Percentiles rank a stretch among this genome's conserved stretches.
Conservation (phyloP, 2,888 invertebrate genomes). For the Chromoteleia sp. region DNA sequence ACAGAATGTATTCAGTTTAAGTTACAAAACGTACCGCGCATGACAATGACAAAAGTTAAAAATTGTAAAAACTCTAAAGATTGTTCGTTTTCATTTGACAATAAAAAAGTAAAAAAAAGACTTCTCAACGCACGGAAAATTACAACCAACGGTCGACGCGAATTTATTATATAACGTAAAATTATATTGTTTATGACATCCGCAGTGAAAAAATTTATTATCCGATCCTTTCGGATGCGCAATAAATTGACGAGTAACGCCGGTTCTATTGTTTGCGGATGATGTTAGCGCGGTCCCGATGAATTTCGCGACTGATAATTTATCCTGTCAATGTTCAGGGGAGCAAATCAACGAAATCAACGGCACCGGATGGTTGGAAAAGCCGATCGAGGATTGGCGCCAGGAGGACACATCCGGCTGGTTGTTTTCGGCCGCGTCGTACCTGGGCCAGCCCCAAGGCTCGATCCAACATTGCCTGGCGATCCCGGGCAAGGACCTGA, state of each 20-base stretch:
- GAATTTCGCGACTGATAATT: slow-evolving; percentile 38
- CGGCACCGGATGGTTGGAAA: slow-evolving; percentile 86
- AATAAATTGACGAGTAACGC: slow-evolving; percentile 5
- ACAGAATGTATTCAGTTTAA: too few species aligned
- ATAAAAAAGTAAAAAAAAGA: slow-evolving; percentile 6
- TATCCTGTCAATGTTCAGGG: slow-evolving; percentile 70
- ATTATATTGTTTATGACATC: slow-evolving; percentile 59
- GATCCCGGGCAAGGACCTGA: slow-evolving; percentile 79
- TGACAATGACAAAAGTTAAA: too few species aligned
- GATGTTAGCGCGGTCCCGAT: slow-evolving; percentile 9
- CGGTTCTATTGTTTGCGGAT: slow-evolving; percentile 17
- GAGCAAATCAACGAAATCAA: slow-evolving; percentile 77
- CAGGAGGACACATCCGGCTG: slow-evolving; percentile 87
- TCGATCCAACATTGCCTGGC: slow-evolving; percentile 80
- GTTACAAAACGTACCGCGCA: too few species aligned
- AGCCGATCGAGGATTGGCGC: slow-evolving; percentile 86
- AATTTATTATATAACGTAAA: slow-evolving; percentile 57
- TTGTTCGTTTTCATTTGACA: slow-evolving; percentile 12
- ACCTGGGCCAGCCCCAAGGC: slow-evolving; percentile 78
- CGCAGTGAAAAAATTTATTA: slow-evolving; percentile 35
- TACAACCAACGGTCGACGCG: slow-evolving; percentile 15
- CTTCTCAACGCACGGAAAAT: slow-evolving; percentile 30
- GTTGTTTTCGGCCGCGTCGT: slow-evolving; percentile 82
- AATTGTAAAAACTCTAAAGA: neutral
- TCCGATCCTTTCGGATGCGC: slow-evolving; percentile 30